These are phyloP conservation scores for Cheilosia pagana DNA, from an alignment of 2,888 invertebrate genomes.

Conservation along the genomic window DNA sequence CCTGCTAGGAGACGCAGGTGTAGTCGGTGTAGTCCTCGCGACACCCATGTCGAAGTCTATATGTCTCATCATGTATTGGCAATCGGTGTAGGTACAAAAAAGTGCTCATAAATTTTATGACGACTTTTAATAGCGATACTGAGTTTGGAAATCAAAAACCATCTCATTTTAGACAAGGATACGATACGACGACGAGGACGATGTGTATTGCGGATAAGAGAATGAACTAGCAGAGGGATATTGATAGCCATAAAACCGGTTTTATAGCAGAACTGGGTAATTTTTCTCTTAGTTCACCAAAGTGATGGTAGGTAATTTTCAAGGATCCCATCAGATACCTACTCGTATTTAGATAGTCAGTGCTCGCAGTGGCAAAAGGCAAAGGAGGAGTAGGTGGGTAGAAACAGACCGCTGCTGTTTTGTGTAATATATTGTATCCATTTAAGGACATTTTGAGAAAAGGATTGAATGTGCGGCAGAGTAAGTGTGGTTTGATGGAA, in stretches of 20 bases:
- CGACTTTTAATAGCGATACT: conserved; percentile 31
- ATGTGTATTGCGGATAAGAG: conserved; percentile 9
- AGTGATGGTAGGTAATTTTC: conserved; percentile 2
- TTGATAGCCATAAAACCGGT: conserved; percentile 60
- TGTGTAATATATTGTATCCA: conserved; percentile 30
- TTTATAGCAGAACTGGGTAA: conserved; percentile 51
- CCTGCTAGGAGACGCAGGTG: too few relatives aligned
- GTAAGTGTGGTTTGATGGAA: conserved; percentile 62
- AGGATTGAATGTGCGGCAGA: conserved; percentile 34
- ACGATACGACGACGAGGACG: not conserved
- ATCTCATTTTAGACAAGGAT: conserved; percentile 15
- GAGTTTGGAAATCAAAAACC: conserved; percentile 53
- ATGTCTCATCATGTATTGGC: too few relatives aligned
- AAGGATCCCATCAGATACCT: conserved; percentile 5
- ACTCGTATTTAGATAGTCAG: not conserved
- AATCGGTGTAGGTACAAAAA: not conserved
- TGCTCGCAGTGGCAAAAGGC: too few relatives aligned
- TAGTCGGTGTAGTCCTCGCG: too few relatives aligned
- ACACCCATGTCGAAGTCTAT: too few relatives aligned
- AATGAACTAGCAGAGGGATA: conserved; percentile 51
- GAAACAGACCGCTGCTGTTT: not conserved
- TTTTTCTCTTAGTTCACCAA: conserved; percentile 40
- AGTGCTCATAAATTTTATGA: conserved; percentile 25
- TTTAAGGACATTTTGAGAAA: conserved; percentile 53
- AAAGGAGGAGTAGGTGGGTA: not conserved